Conservation (phyloP, 64 coral and sea anemone genomes). For the Actinia equina region DNA sequence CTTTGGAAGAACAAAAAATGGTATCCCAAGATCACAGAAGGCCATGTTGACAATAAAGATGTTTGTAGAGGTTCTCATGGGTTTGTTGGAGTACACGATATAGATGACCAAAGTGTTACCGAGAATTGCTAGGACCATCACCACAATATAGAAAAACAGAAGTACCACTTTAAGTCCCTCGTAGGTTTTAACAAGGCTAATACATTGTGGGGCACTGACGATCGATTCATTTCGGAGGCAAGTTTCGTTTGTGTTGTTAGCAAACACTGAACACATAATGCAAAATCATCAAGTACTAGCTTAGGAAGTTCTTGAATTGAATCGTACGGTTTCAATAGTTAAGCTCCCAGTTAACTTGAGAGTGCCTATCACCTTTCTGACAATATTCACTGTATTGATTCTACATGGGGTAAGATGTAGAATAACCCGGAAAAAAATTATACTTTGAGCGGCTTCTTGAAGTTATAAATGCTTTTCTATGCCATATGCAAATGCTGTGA, state of each 20-base stretch:
- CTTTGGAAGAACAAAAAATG: neutral
- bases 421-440: too few species aligned
- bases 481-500: too few species aligned
- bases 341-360: too few species aligned
- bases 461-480: too few species aligned
- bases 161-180: neutral
- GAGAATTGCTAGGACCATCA: neutral
- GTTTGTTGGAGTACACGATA: neutral
- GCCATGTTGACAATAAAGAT: slow-evolving; percentile 14
- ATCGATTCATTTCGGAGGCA: neutral
- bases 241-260: neutral
- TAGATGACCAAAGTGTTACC: slow-evolving; percentile 6
- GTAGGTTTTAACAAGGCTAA: neutral
- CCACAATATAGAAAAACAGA: neutral
- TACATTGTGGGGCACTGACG: neutral
- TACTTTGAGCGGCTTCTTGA: too few species aligned
- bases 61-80: neutral
- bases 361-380: too few species aligned
- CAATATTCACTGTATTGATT: too few species aligned
- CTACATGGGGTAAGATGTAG: too few species aligned
- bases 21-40: neutral
- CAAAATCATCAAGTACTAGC: neutral
- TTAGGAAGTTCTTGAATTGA: too few species aligned
- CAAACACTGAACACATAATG: neutral
- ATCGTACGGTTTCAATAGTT: too few species aligned